Base-by-base conservation (phyloP, 2,797 vertebrate genomes). In the Silurus aristotelis region DNA sequence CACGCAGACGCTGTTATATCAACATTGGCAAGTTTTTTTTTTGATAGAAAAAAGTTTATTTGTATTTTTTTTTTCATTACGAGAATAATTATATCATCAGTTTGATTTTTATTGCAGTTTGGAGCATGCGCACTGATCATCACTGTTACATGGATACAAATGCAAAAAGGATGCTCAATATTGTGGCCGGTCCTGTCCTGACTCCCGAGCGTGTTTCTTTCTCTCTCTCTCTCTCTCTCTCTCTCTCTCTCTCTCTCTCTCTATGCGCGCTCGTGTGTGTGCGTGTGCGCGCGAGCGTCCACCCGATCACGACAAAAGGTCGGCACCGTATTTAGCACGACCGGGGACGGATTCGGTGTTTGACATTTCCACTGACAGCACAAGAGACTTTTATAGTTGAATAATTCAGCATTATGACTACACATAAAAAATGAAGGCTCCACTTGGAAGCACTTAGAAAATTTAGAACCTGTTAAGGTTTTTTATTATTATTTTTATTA, bases 331-430 rank as follows among this genome's bases (percentile, higher is more conserved):
- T 85, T 80, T 85, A 85, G 78, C 60, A 56, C 68, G 6, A 66
- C 60, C 25, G 60, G 73, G 77, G 66, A 58, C 12, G 84, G 48
- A 64, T 75, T 81, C 68, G 56, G 9, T 81, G 31, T 72, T 66
- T 85, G 84, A 80, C 77, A 80, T 85, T 85, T 85, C 55, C 79
- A 12, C 82, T 52, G 82, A 83, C 66, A 75, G 82, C 71, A 75
- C 71, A 75, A 31, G 43, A 83, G 82, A 73, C 71, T 64, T 83
- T 52, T 75, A 64, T 75, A 75, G 70, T 55, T 75, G 14, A 75
- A 75, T 64, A 68, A 52, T 84, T 38, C 72, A 77, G 43, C 71
- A 83, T 81, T 31, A 56, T 22, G 20, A 14, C 46, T 19, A 22
- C 20, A 55, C 63, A 68, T 81, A 14, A 68, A 72, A 71, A 68